Conservation (phyloP, 2,888 invertebrate species). For the Heteropelma amictum region DNA sequence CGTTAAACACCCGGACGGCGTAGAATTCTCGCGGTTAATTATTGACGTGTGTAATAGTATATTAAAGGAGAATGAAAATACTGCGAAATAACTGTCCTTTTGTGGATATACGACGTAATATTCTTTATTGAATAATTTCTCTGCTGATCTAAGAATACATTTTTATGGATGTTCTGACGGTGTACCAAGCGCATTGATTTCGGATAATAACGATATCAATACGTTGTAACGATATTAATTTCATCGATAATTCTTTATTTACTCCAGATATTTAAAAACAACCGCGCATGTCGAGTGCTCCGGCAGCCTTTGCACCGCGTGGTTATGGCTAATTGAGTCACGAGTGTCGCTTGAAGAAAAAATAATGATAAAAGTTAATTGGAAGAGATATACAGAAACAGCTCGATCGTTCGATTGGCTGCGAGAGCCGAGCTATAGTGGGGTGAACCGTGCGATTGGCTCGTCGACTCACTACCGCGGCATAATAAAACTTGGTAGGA, state of each 20-base stretch:
- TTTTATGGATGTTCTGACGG: no score
- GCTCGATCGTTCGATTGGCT: slow-evolving; percentile 9
- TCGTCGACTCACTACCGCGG: not conserved
- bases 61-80: no score
- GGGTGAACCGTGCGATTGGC: slow-evolving; percentile 4
- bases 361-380: slow-evolving; percentile 19
- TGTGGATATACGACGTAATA: no score
- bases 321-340: slow-evolving; percentile 14
- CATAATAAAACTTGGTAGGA: slow-evolving; percentile 2
- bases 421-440: not conserved
- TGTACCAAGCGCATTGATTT: no score
- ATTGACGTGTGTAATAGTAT: no score
- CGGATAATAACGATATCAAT: no score
- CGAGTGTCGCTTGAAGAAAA: not conserved
- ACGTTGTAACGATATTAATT: not conserved
- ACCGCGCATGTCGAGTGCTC: not conserved
- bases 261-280: not conserved
- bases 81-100: no score
- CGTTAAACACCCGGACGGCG: no score
- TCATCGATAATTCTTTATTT: not conserved
- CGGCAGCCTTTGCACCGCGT: not conserved
- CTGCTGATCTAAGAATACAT: no score
- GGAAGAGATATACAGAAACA: slow-evolving; percentile 3
- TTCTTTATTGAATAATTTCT: no score
- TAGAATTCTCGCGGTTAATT: no score